Conservation (phyloP, 2,797 vertebrate genomes). For the Remorina albescens region DNA sequence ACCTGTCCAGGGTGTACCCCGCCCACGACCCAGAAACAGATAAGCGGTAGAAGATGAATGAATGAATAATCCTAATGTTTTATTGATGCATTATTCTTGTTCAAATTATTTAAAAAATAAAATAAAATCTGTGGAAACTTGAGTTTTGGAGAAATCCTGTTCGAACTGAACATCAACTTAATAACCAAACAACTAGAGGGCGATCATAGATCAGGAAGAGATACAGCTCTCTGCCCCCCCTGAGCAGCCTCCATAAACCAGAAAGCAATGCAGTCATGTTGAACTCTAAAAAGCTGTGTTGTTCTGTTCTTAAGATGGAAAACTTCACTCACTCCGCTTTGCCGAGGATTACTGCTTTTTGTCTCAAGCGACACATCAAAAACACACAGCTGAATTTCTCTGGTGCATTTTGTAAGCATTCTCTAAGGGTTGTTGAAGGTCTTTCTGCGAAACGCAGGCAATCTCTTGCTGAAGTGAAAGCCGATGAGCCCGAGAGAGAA, state of each 20-base stretch:
- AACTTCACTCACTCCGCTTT: slow-evolving; percentile 10
- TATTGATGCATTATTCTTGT: not conserved
- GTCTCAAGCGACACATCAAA: slow-evolving; percentile 5
- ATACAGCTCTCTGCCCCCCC: not conserved
- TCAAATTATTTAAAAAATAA: not conserved
- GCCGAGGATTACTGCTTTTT: not conserved
- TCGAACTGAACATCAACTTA: too few relatives aligned
- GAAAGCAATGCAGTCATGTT: slow-evolving; percentile 1
- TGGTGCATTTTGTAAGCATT: not conserved
- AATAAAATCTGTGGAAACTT: not conserved
- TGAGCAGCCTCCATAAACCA: slow-evolving; percentile 1
- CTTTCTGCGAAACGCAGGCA: slow-evolving; percentile 29
- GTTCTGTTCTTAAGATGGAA: slow-evolving; percentile 2
- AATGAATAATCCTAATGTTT: slow-evolving; percentile 3
- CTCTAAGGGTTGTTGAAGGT: not conserved
- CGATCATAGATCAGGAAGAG: not conserved
- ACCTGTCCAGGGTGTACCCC: too few relatives aligned
- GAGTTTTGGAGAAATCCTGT: too few relatives aligned
- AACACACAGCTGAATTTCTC: slow-evolving; percentile 15
- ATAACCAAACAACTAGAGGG: slow-evolving; percentile 12
- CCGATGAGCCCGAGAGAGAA: slow-evolving; percentile 7
- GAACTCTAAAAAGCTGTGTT: slow-evolving; percentile 15
- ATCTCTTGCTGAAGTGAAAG: slow-evolving; percentile 2
- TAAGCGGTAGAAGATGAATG: not conserved
- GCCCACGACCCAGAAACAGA: too few relatives aligned